Conservation (phyloP, 2,888 invertebrate genomes). For the Stenodera caucasica region DNA sequence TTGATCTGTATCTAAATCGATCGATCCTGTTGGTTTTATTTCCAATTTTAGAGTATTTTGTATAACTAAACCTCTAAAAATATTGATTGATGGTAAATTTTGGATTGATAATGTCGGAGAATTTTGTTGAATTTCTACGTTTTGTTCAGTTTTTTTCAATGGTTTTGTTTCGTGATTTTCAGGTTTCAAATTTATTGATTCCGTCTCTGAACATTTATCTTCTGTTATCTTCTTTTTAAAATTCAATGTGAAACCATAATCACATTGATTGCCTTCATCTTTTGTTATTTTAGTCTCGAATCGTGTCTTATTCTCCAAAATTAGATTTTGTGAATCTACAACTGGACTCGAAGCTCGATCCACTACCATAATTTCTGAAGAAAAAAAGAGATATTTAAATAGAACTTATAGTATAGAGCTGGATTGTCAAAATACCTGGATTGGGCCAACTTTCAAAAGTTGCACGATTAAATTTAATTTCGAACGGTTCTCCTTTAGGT, state of each 20-base stretch:
- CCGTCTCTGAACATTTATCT: neutral
- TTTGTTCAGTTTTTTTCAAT: constrained; percentile 2
- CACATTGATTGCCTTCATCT: neutral
- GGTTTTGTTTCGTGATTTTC: neutral
- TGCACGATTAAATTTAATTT: too few species aligned
- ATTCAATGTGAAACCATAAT: neutral
- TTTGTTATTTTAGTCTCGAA: neutral
- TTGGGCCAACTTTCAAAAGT: too few species aligned
- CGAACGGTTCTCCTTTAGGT: too few species aligned
- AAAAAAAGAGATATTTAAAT: neutral
- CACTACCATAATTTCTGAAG: neutral
- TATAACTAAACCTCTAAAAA: constrained; percentile 57
- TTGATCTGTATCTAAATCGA: constrained; percentile 7
- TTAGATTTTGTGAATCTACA: neutral
- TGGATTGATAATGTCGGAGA: constrained; percentile 27
- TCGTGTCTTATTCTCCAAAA: neutral
- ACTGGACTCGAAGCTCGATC: neutral
- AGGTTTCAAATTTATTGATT: too few species aligned
- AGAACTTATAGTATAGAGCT: too few species aligned
- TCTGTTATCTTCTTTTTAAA: neutral
- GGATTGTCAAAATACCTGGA: too few species aligned
- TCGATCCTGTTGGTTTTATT: constrained; percentile 53
- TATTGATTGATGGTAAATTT: constrained; percentile 54
- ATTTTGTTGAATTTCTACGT: neutral
- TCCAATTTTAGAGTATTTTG: constrained; percentile 60